These are phyloP conservation scores for Donacobius atricapilla DNA, from an alignment of 2,113 vertebrate genomes.

Conservation along the genomic window DNA sequence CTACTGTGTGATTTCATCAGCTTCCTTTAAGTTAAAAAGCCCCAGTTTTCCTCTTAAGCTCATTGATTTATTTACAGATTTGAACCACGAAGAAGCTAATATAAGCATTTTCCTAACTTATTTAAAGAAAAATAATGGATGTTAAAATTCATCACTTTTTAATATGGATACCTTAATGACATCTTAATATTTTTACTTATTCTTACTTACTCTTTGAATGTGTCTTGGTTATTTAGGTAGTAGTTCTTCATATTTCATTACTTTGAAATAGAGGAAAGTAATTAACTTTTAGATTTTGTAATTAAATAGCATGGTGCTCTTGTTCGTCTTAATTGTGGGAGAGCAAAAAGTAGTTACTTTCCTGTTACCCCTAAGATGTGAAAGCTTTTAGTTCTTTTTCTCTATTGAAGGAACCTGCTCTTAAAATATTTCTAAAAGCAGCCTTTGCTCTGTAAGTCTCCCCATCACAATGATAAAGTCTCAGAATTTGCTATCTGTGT, in stretches of 20 bases:
- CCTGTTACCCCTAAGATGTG: background rate
- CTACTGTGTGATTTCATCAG: background rate
- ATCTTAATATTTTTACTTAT: background rate
- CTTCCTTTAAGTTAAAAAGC: background rate
- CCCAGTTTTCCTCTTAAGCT: background rate
- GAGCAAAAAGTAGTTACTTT: background rate
- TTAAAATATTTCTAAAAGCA: background rate
- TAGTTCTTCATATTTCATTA: background rate
- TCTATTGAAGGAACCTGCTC: background rate
- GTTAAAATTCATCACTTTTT: background rate
- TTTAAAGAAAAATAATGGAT: background rate
- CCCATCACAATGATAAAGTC: background rate
- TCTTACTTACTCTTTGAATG: background rate
- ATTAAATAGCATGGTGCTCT: background rate
- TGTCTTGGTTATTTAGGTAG: background rate
- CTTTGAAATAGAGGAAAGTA: background rate
- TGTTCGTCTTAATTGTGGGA: background rate
- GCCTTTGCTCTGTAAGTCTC: background rate
- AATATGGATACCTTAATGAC: background rate
- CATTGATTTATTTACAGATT: background rate
- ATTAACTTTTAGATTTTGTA: background rate
- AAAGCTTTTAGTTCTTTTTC: background rate
- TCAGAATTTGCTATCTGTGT: background rate
- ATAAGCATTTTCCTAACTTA: background rate
- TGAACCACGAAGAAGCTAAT: background rate